A percentile compares a stretch with the other conserved stretches of the same genome.
These are phyloP conservation scores for Torymus auratus DNA, from an alignment of 2,888 invertebrate genomes.

Conservation along the genomic window DNA sequence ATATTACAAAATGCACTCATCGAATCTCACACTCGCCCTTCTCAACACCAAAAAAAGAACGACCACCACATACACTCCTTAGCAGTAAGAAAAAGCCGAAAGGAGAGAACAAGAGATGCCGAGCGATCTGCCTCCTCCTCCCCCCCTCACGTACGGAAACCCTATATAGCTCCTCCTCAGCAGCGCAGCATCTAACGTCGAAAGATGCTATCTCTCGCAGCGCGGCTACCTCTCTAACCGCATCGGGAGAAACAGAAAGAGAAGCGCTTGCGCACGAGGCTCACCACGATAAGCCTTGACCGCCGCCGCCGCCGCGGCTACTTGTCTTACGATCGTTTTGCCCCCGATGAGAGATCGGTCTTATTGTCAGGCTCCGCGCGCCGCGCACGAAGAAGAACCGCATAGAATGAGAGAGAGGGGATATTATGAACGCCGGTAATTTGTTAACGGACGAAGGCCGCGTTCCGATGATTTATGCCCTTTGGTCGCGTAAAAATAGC, in stretches of 20 bases:
- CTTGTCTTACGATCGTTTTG: conserved; percentile 58
- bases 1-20: background rate
- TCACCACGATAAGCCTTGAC: too few species aligned
- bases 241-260: background rate
- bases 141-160: background rate
- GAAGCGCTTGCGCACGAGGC: background rate
- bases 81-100: conserved; percentile 1
- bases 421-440: conserved; percentile 52
- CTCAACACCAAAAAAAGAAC: background rate
- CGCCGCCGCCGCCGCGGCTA: conserved; percentile 30
- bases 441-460: conserved; percentile 45
- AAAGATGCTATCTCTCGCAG: conserved; percentile 41
- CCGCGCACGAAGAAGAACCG: background rate
- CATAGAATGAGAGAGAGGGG: background rate
- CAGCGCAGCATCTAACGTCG: conserved; percentile 29
- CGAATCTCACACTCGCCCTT: background rate
- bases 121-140: conserved; percentile 9
- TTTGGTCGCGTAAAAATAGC: background rate
- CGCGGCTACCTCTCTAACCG: background rate
- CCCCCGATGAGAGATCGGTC: conserved; percentile 55
- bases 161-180: conserved; percentile 3
- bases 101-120: conserved; percentile 37
- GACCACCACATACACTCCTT: too few species aligned
- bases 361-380: conserved; percentile 42
- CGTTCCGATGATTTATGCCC: conserved; percentile 48